Base-by-base conservation (phyloP, 2,797 vertebrate genomes). In the Vespertilio murinus region DNA sequence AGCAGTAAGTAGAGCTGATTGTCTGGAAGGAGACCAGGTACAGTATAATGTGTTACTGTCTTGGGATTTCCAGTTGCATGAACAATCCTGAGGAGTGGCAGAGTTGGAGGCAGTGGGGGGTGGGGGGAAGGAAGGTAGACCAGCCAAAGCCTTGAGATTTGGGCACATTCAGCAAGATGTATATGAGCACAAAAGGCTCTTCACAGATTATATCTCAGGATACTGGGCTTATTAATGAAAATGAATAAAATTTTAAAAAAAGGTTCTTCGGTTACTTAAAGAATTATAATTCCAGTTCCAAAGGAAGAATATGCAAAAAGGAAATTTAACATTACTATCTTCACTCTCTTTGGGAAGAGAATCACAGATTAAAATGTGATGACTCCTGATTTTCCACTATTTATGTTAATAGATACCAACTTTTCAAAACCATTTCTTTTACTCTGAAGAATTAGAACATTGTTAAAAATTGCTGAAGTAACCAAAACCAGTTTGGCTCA, bases 381-480 rank as follows among this genome's bases (percentile, higher is more conserved):
- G 61, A 79, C n/a, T 67, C 12, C 42, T 75, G n/a, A 49, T 33
- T 86, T 93, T 86, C 17, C 20, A 49, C 11, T 67, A 25, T 75
- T 93, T 35, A 23, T 52, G n/a, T 80, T 85, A 89, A 64, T 0
- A 90, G 75, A 65, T n/a, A 49, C 11, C 12, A 77, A 5, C 80
- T 90, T 93, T 80, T 22, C 42, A 75, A 88, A 95, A 38, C 13
- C 10, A 71, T 61, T 17, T 16, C 40, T 88, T 71, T 56, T 77
- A 90, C 45, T 87, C 54, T 42, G 13, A 12, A 77, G 45, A 64
- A 25, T 94, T 77, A 20, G 70, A 81, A 94, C 77, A 85, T 28
- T 25, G 88, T 33, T 54, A 73, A 82, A 95, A 95, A 49, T 25
- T 95, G 4, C 52, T 89, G 20, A 85, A 78, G 49, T 79, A 90